Base-by-base conservation (phyloP, 2,888 invertebrate genomes). In the Synanthedon andrenaeformis region DNA sequence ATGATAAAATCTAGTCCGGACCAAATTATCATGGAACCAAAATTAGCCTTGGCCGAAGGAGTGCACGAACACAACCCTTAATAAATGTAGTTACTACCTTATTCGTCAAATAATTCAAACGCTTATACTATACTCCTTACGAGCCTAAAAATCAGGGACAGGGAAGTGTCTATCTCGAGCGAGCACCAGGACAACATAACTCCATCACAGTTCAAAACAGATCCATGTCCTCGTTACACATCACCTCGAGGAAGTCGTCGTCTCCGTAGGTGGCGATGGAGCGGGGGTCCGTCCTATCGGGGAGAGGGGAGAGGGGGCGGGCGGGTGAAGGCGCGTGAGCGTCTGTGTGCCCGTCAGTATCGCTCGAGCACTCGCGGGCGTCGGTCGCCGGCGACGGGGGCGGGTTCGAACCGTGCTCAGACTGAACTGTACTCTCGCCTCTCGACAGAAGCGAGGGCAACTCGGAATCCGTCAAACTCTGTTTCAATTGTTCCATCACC, bases 311-410 rank as follows among this genome's bases (percentile, higher is more conserved):
- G 55, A 55, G 28, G 53, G 53, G 58, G 54, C 3, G 60, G 41
- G 49, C 51, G 56, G 14, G 53, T 28, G 49, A 49, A 52, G 35
- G 51, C 52, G 41, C 23, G 51, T 13, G 92, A 45, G 92, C 90
- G 80, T 92, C 92, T 10, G 88, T 88, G 55, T 82, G 83, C 0
- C 82, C 80, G 70, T 89, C 90, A n/a, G 90, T 90, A 67, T 92
- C 92, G 55, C 91, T 91, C 60, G 91, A 92, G 66, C 90, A 87
- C 49, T 90, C 91, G 56, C 90, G 90, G 13, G 91, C 91, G 73
- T 93, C 93, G 0, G 93, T 94, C 41, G 92, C 94, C 0, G 94
- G 94, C 28, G 94, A 94, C 4, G 94, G 94, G 11, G 94, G 94
- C 51, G 94, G 94, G 82, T 94, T 94, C 2, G 90, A 91, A 52